Conservation (phyloP, 2,113 vertebrate species). For the Leucosticte australis region DNA sequence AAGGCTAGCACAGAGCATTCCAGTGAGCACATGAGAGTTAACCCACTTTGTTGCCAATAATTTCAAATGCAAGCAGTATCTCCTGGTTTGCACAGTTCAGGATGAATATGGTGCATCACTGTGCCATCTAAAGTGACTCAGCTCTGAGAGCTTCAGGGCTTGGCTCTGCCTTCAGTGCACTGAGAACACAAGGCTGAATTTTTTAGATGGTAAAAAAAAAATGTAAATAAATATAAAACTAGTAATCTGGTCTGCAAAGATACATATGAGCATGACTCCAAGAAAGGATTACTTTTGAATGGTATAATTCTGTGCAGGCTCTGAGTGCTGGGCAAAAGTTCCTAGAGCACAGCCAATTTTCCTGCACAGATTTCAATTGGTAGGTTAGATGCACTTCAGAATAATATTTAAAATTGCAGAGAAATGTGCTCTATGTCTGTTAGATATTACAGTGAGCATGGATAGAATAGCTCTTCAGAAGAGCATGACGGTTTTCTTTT, state of each 20-base stretch:
- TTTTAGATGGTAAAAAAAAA: not conserved
- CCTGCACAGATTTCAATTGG: not conserved
- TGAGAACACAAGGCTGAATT: not conserved
- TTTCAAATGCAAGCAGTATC: slow-evolving; percentile 3
- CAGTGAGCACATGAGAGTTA: not conserved
- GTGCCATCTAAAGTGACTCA: slow-evolving; percentile 4
- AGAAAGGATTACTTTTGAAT: not conserved
- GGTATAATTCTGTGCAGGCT: not conserved
- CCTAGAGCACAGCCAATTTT: not conserved
- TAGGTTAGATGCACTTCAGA: not conserved
- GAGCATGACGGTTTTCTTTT: not conserved
- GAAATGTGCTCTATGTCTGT: not conserved
- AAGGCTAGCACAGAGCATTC: not conserved
- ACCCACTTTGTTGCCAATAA: not conserved
- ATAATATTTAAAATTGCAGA: not conserved
- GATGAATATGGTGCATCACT: not conserved
- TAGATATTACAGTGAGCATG: not conserved
- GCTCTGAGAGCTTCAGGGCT: not conserved
- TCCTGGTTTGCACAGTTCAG: not conserved
- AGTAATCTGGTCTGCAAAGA: not conserved
- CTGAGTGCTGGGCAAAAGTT: not conserved
- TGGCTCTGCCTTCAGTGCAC: not conserved
- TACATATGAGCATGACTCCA: not conserved
- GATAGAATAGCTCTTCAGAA: not conserved
- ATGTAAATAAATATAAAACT: not conserved